Evolutionary conservation across 2,888 invertebrate species (phyloP).

Genomic region (Ormyrus labotus): DNA sequence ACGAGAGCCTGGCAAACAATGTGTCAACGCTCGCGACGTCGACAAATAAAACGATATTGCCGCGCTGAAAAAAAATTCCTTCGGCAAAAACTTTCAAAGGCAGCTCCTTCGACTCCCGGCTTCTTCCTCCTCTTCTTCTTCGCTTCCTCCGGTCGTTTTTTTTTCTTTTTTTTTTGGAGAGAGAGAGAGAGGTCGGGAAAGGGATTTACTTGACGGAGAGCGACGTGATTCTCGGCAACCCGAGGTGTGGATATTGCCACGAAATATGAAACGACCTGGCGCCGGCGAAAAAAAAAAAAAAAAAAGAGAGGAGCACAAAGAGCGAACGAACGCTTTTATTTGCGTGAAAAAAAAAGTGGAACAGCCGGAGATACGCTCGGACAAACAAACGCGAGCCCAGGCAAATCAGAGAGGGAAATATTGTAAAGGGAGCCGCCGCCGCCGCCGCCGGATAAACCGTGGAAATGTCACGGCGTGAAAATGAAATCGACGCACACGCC

Average conservation of each 20-base stretch:
- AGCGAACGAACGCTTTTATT: not conserved
- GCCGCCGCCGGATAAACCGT: constrained; percentile 13
- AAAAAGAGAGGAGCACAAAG: not conserved
- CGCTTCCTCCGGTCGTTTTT: not conserved
- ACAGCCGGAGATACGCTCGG: constrained; percentile 10
- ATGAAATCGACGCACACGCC: constrained; percentile 16
- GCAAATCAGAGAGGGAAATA: constrained; percentile 23
- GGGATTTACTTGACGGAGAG: constrained; percentile 37
- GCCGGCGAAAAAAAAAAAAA: not conserved
- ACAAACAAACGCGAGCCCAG: constrained; percentile 11
- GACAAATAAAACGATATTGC: constrained; percentile 52
- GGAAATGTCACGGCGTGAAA: constrained; percentile 18
- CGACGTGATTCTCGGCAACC: not conserved
- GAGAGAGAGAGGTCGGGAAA: constrained; percentile 2
- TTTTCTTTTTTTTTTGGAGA: not conserved
- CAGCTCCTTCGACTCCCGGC: not conserved
- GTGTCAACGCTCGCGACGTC: constrained; percentile 51
- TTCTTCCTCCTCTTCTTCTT: not conserved
- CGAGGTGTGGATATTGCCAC: constrained; percentile 19
- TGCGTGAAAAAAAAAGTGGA: not conserved
- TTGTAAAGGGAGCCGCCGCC: not conserved
- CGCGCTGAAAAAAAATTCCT: constrained; percentile 10
- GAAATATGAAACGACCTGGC: constrained; percentile 23
- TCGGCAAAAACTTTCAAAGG: constrained; percentile 13
- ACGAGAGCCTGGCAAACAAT: constrained; percentile 54